Conservation (phyloP, 2,113 vertebrate genomes). For the Limanda limanda region DNA sequence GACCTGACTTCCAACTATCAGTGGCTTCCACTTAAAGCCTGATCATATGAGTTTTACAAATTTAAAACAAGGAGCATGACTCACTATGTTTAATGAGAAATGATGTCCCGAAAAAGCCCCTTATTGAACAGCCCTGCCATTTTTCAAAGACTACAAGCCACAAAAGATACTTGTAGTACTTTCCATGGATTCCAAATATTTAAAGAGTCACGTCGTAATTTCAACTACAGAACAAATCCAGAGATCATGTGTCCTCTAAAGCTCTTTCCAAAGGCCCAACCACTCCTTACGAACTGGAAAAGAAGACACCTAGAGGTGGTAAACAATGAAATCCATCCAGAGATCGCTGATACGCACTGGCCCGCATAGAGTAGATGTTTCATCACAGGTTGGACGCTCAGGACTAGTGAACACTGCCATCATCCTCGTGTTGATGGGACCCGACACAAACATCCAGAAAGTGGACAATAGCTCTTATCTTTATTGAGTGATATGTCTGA, state of each 20-base stretch:
- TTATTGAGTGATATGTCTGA: background rate
- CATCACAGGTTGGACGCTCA: background rate
- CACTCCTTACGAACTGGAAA: background rate
- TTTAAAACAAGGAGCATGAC: background rate
- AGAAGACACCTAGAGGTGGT: background rate
- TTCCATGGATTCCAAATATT: too few species aligned
- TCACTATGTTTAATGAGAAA: background rate
- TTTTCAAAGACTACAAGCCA: background rate
- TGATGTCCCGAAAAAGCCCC: background rate
- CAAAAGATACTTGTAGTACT: background rate
- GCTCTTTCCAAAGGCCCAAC: background rate
- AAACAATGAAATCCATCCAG: background rate
- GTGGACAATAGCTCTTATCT: background rate
- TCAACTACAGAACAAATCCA: background rate
- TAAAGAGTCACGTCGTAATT: background rate
- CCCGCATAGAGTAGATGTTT: background rate
- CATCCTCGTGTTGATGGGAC: background rate
- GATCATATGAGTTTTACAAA: background rate
- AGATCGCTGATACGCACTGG: background rate
- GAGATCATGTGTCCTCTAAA: background rate
- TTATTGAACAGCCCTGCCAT: background rate
- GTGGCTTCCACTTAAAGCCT: background rate
- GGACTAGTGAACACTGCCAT: background rate
- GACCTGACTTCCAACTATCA: background rate
- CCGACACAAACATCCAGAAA: background rate